These are phyloP conservation scores for Ormyrus thymus DNA, from an alignment of 2,888 invertebrate genomes.

Conservation along the genomic window DNA sequence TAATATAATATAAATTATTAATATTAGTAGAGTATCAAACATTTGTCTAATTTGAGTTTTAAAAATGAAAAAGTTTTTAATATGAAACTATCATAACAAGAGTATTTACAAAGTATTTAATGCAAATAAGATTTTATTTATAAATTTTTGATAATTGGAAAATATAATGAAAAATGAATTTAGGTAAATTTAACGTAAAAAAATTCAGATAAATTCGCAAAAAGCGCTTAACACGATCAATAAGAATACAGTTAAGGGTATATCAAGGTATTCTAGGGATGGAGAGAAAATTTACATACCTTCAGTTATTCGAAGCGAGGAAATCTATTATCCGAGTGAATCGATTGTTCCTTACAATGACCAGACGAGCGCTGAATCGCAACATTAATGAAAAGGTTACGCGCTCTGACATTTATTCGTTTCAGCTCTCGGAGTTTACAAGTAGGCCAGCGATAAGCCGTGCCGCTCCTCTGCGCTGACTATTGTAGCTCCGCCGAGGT, in stretches of 20 bases:
- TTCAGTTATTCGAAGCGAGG: constrained; percentile 2
- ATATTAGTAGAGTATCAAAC: no score
- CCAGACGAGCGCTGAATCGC: constrained; percentile 13
- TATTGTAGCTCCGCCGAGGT: constrained; percentile 26
- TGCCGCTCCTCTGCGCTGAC: not conserved
- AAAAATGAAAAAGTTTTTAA: no score
- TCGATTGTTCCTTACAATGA: constrained; percentile 19
- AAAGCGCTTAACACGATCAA: not conserved
- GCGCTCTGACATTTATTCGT: constrained; percentile 19
- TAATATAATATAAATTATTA: no score
- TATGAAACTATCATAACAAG: no score
- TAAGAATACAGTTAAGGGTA: not conserved
- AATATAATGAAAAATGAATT: no score
- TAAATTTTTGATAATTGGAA: no score
- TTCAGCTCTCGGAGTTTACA: constrained; percentile 19
- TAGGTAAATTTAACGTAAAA: no score
- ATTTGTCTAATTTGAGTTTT: no score
- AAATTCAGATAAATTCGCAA: no score
- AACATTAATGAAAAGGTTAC: constrained; percentile 45
- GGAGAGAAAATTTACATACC: constrained; percentile 10
- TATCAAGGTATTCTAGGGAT: not conserved
- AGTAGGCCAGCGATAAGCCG: constrained; percentile 41
- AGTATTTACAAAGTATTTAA: no score
- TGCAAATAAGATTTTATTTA: no score
- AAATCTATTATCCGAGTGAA: constrained; percentile 33